Conservation (phyloP, 2,888 invertebrate species). For the Adineta ricciae region DNA sequence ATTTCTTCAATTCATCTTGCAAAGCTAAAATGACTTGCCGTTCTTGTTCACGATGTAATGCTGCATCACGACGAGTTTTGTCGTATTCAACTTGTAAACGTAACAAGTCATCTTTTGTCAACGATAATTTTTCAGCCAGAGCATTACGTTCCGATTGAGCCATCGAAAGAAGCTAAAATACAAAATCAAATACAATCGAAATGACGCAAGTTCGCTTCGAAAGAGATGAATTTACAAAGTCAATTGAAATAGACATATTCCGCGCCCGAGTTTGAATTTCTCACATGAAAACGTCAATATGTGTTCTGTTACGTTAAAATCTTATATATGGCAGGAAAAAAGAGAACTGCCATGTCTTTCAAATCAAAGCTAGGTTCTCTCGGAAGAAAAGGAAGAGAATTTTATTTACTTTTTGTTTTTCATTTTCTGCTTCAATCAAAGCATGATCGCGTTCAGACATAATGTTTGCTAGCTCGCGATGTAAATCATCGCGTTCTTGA, state of each 20-base stretch:
- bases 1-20: constrained; percentile 68
- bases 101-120: constrained; percentile 64
- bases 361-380: no score
- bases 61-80: constrained; percentile 65
- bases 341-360: no score
- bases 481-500: constrained; percentile 67
- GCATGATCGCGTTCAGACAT: constrained; percentile 83
- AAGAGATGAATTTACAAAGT: neutral
- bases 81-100: constrained; percentile 57
- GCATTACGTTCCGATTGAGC: constrained; percentile 81
- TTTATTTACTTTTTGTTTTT: constrained; percentile 68
- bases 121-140: constrained; percentile 69
- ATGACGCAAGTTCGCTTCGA: neutral
- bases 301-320: no score
- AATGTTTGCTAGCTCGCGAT: constrained; percentile 68
- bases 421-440: constrained; percentile 77
- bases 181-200: neutral
- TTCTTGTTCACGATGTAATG: constrained; percentile 69
- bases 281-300: no score
- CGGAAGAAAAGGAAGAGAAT: no score
- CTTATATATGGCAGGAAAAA: no score
- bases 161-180: constrained; percentile 45
- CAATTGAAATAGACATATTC: no score
- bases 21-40: constrained; percentile 62
- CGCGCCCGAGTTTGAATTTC: constrained; percentile 51